Base-by-base conservation (phyloP, 2,797 vertebrate species). In the Myripristis murdjan region DNA sequence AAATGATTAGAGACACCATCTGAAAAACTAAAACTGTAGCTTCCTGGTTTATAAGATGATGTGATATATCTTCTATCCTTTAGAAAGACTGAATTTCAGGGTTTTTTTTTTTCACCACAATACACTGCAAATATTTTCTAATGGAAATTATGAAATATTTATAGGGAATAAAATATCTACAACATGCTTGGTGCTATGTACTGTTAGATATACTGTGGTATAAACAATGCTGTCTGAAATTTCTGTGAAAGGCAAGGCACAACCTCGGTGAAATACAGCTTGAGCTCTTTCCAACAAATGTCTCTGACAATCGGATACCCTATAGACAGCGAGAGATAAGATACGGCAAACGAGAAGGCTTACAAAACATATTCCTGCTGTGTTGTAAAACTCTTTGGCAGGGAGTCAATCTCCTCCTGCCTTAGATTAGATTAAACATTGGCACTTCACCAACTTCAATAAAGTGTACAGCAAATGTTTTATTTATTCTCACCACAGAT, bases 351-450 rank as follows among this genome's bases (percentile, higher is more conserved):
- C 2, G 2, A 47, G 15, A 51, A 64, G 14, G 16, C 54, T n/a
- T 54, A 56, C 11, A 12, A 24, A 64, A 79, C 31, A 37, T 70
- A 44, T 70, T 24, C 31, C 37, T 11, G 22, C 33, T 20, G 37
- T 33, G n/a, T 52, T 60, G 20, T 70, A 67, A 70, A 86, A 75
- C 64, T 22, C 51, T 15, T 53, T 78, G 85, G 78, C 69, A 31
- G 18, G 5, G 16, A 26, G 58, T 67, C 64, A 77, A 11, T 76
- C 48, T 77, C 41, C 43, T 82, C 24, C 73, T 73, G 61, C 66
- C 55, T 35, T 12, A 82, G 87, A 91, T 91, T 82, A 92, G 89
- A 92, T 89, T 70, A 66, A 53, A 49, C 48, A 33, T 53, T 82
- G 87, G 80, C 83, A 79, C 31, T 49, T 73, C 31, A 70, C 79